Percentiles rank a stretch among this genome's conserved stretches.
Conservation (phyloP, 2,888 invertebrate genomes). For the Drosophila engyochracea region DNA sequence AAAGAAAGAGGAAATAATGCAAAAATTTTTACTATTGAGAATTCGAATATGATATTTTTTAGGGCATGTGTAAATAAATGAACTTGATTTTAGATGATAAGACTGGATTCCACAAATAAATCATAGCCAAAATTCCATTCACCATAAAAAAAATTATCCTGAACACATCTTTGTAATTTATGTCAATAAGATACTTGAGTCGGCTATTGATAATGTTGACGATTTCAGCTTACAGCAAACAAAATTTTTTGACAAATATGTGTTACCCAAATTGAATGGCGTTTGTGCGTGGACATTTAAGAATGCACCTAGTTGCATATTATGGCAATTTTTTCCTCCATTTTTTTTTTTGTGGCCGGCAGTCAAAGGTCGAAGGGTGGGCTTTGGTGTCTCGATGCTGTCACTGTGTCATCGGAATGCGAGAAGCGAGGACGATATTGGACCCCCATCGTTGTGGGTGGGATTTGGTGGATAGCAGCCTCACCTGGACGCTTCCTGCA, state of each 20-base stretch:
- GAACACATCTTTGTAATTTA: background rate
- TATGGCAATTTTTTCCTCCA: constrained; percentile 11
- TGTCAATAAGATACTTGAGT: background rate
- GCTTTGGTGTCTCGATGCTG: constrained; percentile 35
- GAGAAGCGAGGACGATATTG: constrained; percentile 43
- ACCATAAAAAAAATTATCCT: background rate
- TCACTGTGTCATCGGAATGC: constrained; percentile 53
- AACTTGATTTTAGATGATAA: background rate
- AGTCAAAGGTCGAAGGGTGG: constrained; percentile 2
- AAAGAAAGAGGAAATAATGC: background rate
- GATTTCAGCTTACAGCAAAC: background rate
- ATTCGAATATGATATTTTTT: background rate
- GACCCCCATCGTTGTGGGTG: constrained; percentile 21
- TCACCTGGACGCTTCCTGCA: constrained; percentile 54
- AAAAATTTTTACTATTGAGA: background rate
- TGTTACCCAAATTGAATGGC: background rate
- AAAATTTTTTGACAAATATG: background rate
- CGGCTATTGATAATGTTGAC: background rate
- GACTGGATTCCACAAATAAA: background rate
- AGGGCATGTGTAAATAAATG: background rate
- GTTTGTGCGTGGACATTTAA: background rate
- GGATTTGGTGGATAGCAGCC: constrained; percentile 25
- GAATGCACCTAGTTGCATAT: constrained; percentile 23
- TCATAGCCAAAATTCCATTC: background rate
- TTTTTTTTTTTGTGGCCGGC: background rate